Percentiles rank a stretch among this genome's conserved stretches.
Evolutionary conservation across 2,888 invertebrate species (phyloP).

Genomic region (Notodonta ziczac): DNA sequence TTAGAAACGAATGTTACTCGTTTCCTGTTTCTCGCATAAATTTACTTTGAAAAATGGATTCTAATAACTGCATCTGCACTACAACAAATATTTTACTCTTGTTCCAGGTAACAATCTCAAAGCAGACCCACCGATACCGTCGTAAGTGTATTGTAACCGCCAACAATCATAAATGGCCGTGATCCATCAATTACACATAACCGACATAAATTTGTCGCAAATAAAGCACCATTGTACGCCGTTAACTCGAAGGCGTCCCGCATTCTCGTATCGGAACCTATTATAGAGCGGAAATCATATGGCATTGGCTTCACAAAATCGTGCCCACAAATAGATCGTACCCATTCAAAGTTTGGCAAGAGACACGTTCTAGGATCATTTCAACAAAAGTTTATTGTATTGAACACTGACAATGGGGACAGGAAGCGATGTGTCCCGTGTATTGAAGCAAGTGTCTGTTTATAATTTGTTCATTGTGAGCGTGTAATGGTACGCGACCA

Average conservation of each 20-base stretch:
- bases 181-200: slow-evolving; percentile 40
- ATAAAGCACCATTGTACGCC: slow-evolving; percentile 50
- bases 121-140: slow-evolving; percentile 47
- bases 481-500: slow-evolving; percentile 72
- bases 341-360: slow-evolving; percentile 67
- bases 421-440: slow-evolving; percentile 80
- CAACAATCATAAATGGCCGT: slow-evolving; percentile 42
- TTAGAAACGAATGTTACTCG: no score
- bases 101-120: slow-evolving; percentile 70
- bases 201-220: slow-evolving; percentile 70
- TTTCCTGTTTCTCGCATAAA: neutral
- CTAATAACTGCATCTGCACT: slow-evolving; percentile 16
- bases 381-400: slow-evolving; percentile 83
- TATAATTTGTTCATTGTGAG: slow-evolving; percentile 82
- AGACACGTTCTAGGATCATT: slow-evolving; percentile 76
- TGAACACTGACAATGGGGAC: slow-evolving; percentile 78
- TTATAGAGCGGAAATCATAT: slow-evolving; percentile 73
- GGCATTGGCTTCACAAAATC: slow-evolving; percentile 72
- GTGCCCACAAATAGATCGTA: slow-evolving; percentile 71
- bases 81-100: slow-evolving; percentile 51
- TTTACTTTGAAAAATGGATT: neutral
- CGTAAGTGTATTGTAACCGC: slow-evolving; percentile 55
- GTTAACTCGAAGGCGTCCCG: slow-evolving; percentile 56
- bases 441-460: slow-evolving; percentile 82
- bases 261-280: slow-evolving; percentile 63